Conservation (phyloP, 2,888 invertebrate species). For the Stenoptilia bipunctidactyla region DNA sequence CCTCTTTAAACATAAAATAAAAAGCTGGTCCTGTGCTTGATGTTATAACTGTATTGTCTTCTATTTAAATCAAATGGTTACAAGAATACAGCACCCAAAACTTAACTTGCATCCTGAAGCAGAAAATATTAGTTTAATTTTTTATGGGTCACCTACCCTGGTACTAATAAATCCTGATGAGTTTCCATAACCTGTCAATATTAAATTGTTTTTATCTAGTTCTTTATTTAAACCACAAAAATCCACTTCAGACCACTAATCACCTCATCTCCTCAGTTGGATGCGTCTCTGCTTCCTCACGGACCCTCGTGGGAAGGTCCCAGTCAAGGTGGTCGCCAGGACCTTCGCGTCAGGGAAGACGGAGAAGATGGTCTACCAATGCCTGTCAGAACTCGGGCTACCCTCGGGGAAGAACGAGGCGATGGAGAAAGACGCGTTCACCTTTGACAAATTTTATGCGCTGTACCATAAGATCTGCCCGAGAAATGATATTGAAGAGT, state of each 20-base stretch:
- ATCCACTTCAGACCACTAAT: conserved; percentile 14
- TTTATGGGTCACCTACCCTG: too few relatives aligned
- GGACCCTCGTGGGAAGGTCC: conserved; percentile 95
- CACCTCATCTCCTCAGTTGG: conserved; percentile 83
- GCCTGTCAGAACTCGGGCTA: conserved; percentile 91
- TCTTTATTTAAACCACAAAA: too few relatives aligned
- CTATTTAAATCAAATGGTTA: too few relatives aligned
- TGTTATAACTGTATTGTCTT: too few relatives aligned
- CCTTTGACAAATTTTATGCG: conserved; percentile 98
- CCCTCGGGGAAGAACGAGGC: conserved; percentile 96
- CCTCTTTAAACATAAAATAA: too few relatives aligned
- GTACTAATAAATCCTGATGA: too few relatives aligned
- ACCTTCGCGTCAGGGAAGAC: conserved; percentile 99
- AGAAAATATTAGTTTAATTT: too few relatives aligned
- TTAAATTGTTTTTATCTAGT: too few relatives aligned
- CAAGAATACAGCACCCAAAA: too few relatives aligned
- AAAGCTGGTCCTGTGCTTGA: too few relatives aligned
- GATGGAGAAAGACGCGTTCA: conserved; percentile 94
- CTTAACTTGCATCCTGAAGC: too few relatives aligned
- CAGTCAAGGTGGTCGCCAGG: conserved; percentile 94
- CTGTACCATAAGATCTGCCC: conserved; percentile 99
- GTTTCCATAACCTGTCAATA: too few relatives aligned
- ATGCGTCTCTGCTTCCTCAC: conserved; percentile 96
- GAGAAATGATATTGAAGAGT: conserved; percentile 97
- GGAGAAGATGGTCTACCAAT: conserved; percentile 97